Percentiles rank a stretch among this genome's conserved stretches.
Conservation (phyloP, 1,140 invertebrate species). For the Drosophila bipectinata region DNA sequence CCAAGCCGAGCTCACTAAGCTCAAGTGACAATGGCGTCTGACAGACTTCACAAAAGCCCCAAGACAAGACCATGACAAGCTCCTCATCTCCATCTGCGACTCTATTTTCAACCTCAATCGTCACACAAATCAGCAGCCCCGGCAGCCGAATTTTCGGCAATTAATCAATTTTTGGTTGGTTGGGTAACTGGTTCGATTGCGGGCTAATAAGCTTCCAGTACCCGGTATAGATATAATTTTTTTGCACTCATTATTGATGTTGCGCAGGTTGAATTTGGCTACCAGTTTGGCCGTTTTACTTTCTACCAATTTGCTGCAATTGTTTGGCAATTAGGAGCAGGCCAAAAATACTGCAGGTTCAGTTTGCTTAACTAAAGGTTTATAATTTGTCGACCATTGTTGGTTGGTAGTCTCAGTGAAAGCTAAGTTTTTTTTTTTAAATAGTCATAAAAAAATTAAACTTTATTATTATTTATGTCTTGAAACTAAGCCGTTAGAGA, state of each 20-base stretch:
- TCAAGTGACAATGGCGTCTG: slow-evolving; percentile 69
- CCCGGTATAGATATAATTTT: slow-evolving; percentile 8
- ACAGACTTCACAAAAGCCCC: slow-evolving; percentile 50
- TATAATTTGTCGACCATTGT: slow-evolving; percentile 69
- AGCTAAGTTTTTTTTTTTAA: slow-evolving; percentile 40
- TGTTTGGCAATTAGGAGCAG: slow-evolving; percentile 65
- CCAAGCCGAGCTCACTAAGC: slow-evolving; percentile 46
- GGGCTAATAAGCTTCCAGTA: slow-evolving; percentile 57
- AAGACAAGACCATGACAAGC: slow-evolving; percentile 68
- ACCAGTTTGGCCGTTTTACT: slow-evolving; percentile 56
- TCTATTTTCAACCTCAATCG: slow-evolving; percentile 34
- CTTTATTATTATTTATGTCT: slow-evolving; percentile 13
- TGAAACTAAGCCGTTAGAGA: too few species aligned
- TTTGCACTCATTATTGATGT: slow-evolving; percentile 53
- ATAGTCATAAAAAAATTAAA: background rate
- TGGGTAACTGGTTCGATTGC: slow-evolving; percentile 63
- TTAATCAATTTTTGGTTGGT: slow-evolving; percentile 48
- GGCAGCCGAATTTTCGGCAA: slow-evolving; percentile 28
- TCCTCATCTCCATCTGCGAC: slow-evolving; percentile 6
- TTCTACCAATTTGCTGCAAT: slow-evolving; percentile 76
- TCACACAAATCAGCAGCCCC: slow-evolving; percentile 19
- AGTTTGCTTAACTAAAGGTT: slow-evolving; percentile 78
- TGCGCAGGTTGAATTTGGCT: slow-evolving; percentile 42
- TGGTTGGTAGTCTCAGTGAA: slow-evolving; percentile 37
- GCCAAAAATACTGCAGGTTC: slow-evolving; percentile 1